Percentiles rank a stretch among this genome's conserved stretches.
Conservation (phyloP, 2,113 vertebrate species). For the Balaeniceps rex region DNA sequence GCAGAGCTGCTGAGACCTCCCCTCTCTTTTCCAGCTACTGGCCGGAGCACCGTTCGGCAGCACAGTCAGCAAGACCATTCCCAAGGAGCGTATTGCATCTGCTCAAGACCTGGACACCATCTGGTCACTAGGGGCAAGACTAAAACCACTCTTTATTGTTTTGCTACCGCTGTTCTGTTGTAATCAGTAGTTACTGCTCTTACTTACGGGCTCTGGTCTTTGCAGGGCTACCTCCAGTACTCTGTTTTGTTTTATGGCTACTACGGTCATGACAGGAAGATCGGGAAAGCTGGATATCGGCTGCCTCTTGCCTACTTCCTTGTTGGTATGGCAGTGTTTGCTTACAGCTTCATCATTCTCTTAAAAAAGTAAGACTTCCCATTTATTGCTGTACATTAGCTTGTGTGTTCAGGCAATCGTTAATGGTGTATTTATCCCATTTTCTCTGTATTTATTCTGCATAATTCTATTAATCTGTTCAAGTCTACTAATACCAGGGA, state of each 20-base stretch:
- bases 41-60: constrained; percentile 92
- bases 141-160: not conserved
- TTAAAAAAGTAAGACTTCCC: constrained; percentile 84
- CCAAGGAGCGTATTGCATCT: constrained; percentile 79
- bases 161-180: accelerated
- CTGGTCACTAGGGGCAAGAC: constrained; percentile 96
- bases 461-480: not conserved
- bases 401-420: not conserved
- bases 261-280: constrained; percentile 88
- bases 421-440: not conserved
- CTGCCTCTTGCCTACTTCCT: constrained; percentile 96
- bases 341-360: constrained; percentile 97
- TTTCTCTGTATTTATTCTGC: not conserved
- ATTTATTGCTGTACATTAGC: not conserved
- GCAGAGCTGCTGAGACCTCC: not conserved
- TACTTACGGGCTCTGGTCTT: not conserved
- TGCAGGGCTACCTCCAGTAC: constrained; percentile 96
- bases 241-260: constrained; percentile 97
- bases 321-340: constrained; percentile 97
- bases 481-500: not conserved
- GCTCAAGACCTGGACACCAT: constrained; percentile 98
- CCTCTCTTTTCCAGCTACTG: constrained; percentile 79
- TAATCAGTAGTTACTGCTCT: not conserved
- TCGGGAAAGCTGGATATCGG: constrained; percentile 90
- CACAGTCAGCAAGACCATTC: constrained; percentile 91